phyloP scores from a whole-genome alignment of 1,140 invertebrate genomes.

The Steinernema khuongi region DNA sequence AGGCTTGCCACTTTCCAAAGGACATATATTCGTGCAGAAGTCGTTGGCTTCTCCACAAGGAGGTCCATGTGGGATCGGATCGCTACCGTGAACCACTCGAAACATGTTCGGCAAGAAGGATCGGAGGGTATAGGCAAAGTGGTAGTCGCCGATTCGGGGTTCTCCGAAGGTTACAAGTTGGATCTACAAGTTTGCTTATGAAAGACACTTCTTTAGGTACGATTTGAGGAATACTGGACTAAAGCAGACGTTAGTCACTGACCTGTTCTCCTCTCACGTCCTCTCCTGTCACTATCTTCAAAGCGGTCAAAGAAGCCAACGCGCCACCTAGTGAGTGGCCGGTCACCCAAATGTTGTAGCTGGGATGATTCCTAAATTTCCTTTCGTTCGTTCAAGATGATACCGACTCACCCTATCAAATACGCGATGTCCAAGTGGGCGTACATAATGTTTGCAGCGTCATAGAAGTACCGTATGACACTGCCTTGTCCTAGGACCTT shows the following conservation, averaged over 20 bases:
- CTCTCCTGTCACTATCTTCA: not conserved
- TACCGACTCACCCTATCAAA: not conserved
- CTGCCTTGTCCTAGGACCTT: not conserved
- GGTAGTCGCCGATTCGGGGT: conserved; percentile 6
- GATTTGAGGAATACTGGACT: not conserved
- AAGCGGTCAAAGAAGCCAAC: not conserved
- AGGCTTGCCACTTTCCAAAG: not conserved
- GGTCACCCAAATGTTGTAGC: conserved; percentile 13
- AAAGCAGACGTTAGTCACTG: not conserved
- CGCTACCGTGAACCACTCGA: conserved; percentile 13
- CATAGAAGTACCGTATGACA: conserved; percentile 14
- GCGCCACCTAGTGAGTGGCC: conserved; percentile 21
- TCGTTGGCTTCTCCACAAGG: not conserved
- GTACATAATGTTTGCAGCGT: not conserved
- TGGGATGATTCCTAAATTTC: conserved; percentile 7
- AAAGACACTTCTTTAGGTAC: not conserved
- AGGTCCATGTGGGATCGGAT: conserved; percentile 4
- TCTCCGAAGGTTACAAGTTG: conserved; percentile 17
- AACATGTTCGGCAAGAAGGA: conserved; percentile 8
- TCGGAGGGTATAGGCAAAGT: not conserved
- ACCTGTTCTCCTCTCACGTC: not conserved
- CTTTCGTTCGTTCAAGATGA: not conserved
- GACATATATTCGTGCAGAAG: not conserved
- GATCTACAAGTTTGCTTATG: not conserved
- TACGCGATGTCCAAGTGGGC: not conserved